Evolutionary conservation across 2,113 vertebrate genomes (phyloP).

Genomic region (Thunnus thynnus): DNA sequence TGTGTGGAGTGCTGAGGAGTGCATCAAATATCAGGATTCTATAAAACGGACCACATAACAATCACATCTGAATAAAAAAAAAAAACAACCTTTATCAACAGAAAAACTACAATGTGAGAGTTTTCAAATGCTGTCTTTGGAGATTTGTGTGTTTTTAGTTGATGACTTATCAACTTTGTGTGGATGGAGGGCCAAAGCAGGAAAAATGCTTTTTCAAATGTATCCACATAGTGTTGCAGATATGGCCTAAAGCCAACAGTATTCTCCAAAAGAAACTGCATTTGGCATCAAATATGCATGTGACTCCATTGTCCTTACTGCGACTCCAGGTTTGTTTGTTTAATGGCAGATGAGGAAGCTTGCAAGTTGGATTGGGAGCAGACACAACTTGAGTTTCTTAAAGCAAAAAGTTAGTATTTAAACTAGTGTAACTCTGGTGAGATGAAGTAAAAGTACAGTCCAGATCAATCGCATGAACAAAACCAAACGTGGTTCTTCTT

Average conservation of each 20-base stretch:
- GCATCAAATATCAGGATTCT: too few species aligned
- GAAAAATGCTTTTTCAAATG: slow-evolving; percentile 10
- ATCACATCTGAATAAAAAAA: too few species aligned
- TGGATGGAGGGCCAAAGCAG: slow-evolving; percentile 20
- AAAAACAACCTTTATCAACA: too few species aligned
- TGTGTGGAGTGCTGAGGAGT: too few species aligned
- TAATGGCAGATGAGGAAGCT: slow-evolving; percentile 22
- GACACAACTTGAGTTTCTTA: background rate
- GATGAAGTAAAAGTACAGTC: slow-evolving; percentile 1
- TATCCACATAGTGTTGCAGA: slow-evolving; percentile 8
- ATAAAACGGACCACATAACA: too few species aligned
- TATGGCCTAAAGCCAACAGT: slow-evolving; percentile 13
- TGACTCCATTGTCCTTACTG: background rate
- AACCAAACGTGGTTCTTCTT: slow-evolving; percentile 17
- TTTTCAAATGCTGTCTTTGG: background rate
- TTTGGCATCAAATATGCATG: background rate
- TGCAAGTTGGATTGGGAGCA: slow-evolving; percentile 10
- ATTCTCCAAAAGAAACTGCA: background rate
- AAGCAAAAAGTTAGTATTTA: slow-evolving; percentile 19
- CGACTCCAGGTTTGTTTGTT: slow-evolving; percentile 40
- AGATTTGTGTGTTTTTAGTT: background rate
- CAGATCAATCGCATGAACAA: slow-evolving; percentile 25
- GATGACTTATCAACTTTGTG: slow-evolving; percentile 18
- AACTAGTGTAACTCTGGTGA: slow-evolving; percentile 7
- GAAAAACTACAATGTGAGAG: background rate